Evolutionary conservation across 2,797 vertebrate species (phyloP), one percentile per base, ranked within the genome.

Genomic region (Euphonia xanthogaster): DNA sequence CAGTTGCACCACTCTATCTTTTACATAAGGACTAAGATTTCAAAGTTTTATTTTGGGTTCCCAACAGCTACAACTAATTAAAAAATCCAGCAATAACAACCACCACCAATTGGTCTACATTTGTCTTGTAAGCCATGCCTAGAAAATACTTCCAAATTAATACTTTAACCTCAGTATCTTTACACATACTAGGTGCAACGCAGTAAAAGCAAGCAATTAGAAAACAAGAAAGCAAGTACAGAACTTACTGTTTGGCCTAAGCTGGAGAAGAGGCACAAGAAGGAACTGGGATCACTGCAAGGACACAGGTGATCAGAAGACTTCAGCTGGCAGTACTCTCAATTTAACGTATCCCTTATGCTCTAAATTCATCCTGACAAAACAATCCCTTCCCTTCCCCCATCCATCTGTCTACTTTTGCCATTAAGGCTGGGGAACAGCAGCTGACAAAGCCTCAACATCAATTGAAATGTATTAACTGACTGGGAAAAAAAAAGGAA

Each of bases 1-100:
- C 96, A 97, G 95, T 97, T 94, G 93, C 96, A 89, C 97, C 61
- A 8, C 53, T 91, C 76, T 37, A 68, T 53, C 94, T 96, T 96
- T 94, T 80, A 97, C 65, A 95, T 75, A 94, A 95, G 2, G 62
- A 50, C 83, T 42, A 74, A 79, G 63, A 40, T 86, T 93, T 93
- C 58, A 6, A 67, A 88, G 77, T 96, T 95, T 91, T 95, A 95
- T 94, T 97, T 74, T 51, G 95, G 70, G 89, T 76, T 95, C 53
- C 57, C 74, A 45, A 90, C 72, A 92, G 77, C 90, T 30, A 88
- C 70, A 40, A 27, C 48, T 83, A 86, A 83, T 82, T 65, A 31
- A 33, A 70, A 51, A 72, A 51, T 0, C 10, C 57, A 72, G 23
- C n/a, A 90, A 54, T 30, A 42, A 39, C 61, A 1, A 42, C 31